phyloP scores from a whole-genome alignment of 1,140 invertebrate species.

The Eriosoma lanigerum region DNA sequence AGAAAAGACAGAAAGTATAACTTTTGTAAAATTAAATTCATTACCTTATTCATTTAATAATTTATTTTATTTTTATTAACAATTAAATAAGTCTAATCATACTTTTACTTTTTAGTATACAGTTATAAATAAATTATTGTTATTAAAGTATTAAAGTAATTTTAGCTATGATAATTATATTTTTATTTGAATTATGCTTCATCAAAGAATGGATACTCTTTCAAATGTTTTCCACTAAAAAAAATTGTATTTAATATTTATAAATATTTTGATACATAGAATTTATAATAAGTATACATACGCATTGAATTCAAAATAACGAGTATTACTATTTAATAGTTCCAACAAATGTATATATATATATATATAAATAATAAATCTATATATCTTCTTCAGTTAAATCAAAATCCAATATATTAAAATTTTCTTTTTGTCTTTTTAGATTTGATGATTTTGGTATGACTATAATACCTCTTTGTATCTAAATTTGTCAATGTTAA shows the following conservation, averaged over 20 bases:
- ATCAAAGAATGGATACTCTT: constrained; percentile 56
- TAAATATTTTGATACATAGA: neutral
- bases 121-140: too few relatives aligned
- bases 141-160: too few relatives aligned
- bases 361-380: too few relatives aligned
- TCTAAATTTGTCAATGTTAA: constrained; percentile 32
- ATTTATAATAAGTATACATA: constrained; percentile 55
- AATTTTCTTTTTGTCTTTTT: constrained; percentile 69
- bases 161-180: too few relatives aligned
- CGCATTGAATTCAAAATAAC: constrained; percentile 56
- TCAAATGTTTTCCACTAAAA: constrained; percentile 54
- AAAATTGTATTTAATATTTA: neutral
- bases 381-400: constrained; percentile 64
- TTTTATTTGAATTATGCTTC: constrained; percentile 51
- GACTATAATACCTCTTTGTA: constrained; percentile 62
- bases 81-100: too few relatives aligned
- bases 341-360: constrained; percentile 58
- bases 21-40: constrained; percentile 21
- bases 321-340: constrained; percentile 57
- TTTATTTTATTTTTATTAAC: too few relatives aligned
- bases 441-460: constrained; percentile 71
- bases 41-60: too few relatives aligned
- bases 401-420: constrained; percentile 72
- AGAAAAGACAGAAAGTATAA: neutral
- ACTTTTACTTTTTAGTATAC: too few relatives aligned